Evolutionary conservation across 1,140 invertebrate species (phyloP), one percentile per base, ranked within the genome.

Genomic region (Pseudoatta argentina): DNA sequence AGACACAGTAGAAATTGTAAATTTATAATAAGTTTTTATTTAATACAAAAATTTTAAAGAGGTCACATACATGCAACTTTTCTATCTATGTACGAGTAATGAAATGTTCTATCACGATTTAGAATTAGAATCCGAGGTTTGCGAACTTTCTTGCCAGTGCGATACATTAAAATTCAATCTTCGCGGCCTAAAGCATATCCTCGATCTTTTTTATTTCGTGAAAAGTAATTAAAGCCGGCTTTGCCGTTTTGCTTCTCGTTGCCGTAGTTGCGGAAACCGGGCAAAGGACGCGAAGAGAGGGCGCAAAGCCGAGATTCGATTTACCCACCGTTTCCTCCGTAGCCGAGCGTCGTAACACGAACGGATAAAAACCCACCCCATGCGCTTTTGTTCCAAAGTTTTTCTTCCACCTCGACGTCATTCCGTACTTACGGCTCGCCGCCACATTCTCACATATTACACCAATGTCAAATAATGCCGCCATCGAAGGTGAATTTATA

Each of bases 141-240:
- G 55, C 86, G 24, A 55, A 64, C 27, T 85, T 86, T 79, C 75
- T 86, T 89, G 73, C 44, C 44, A 59, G 59, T n/a, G 39, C 21
- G 48, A 30, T 81, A 57, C 61, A 79, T 88, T 90, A 88, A 91
- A 91, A 91, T 91, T 91, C 89, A 91, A 91, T 91, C 86, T 91
- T 81, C 55, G 6, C 34, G 12, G 71, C 59, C 72, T 86, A 86
- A 88, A 77, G 77, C 82, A 78, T 72, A 85, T 83, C 82, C 69
- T 21, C 18, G 12, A n/a, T 55, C 64, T 10, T 44, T 48, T 89
- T 89, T 91, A 83, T 90, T 87, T 78, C 72, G 44, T 53, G 59
- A 51, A 85, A 88, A 91, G 85, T 88, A 91, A 91, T 91, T 90
- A 91, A 91, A 91, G 67, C 87, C 48, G 78, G 89, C 76, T 90